Conservation (phyloP, 2,113 vertebrate genomes). For the Zosterops borbonicus region DNA sequence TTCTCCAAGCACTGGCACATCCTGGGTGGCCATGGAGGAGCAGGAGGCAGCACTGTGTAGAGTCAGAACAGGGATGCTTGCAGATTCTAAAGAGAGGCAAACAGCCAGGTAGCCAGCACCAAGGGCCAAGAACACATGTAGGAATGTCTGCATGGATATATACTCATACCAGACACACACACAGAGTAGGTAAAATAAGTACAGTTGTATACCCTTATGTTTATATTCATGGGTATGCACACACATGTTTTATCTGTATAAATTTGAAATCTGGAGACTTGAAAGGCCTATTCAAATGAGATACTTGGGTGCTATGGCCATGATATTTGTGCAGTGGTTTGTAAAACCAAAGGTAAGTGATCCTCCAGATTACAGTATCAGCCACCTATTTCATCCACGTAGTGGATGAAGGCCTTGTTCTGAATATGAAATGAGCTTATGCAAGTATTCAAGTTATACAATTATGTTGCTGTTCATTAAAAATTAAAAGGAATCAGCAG, state of each 20-base stretch:
- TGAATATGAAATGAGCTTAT: background rate
- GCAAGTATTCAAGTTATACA: background rate
- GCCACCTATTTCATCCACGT: background rate
- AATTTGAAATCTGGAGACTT: background rate
- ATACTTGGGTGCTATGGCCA: background rate
- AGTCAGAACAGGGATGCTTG: background rate
- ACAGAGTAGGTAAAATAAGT: background rate
- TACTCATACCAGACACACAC: background rate
- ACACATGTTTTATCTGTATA: background rate
- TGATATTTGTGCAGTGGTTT: background rate
- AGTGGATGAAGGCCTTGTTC: background rate
- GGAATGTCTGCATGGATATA: background rate
- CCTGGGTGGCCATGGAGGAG: background rate
- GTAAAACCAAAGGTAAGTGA: background rate
- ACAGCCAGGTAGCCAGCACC: background rate
- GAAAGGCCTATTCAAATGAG: background rate
- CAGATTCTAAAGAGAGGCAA: background rate
- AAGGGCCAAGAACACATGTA: rapidly evolving
- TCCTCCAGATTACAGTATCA: background rate
- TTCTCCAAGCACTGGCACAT: background rate
- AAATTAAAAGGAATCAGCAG: conserved; percentile 15
- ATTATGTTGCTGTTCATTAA: background rate
- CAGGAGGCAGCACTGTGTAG: background rate
- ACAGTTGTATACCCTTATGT: background rate
- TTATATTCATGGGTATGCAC: background rate